Base-by-base conservation (phyloP, 2,888 invertebrate genomes). In the Sarcophaga carnaria region DNA sequence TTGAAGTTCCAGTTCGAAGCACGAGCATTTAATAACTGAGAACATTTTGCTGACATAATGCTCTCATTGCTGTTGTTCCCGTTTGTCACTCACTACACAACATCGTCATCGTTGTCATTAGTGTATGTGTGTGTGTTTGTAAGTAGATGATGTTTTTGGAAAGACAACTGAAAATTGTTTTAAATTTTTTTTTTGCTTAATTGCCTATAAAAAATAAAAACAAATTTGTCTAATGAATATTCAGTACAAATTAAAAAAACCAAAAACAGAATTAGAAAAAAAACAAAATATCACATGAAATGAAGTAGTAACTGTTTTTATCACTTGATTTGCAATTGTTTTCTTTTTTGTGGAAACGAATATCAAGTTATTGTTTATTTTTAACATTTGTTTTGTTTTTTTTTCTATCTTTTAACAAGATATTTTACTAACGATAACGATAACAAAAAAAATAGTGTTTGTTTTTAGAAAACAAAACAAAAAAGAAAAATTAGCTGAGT, bases 11-110 rank as follows among this genome's bases (percentile, higher is more conserved):
- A 75, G 74, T 87, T 75, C 72, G 20, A 78, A 64, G 76, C 78
- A 84, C 75, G 60, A 79, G 22, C 81, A 78, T 17, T 84, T 70
- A 66, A 80, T 81, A 66, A 87, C 83, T 87, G 83, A 83, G 81
- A 87, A 78, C 37, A 76, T 74, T 67, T 75, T 70, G 66, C 80
- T 80, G 71, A 80, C 70, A 84, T 71, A 80, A 79, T 60, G 25
- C 75, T 84, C 63, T 80, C 62, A n/a, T 54, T 62, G 74, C 17
- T 62, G 60, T 37, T 59, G 60, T 67, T 47, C 20, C n/a, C 27
- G 75, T 76, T 67, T 54, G 37, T 37, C 37, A 37, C 37, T 37
- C 37, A 37, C 37, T 37, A 37, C 37, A 12, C 64, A 69, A 64
- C 22, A 54, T 22, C 75, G 25, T 78, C 54, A 25, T 71, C 64